These are phyloP conservation scores for Rotaria magnacalcarata DNA, from an alignment of 2,888 invertebrate species.

Conservation along the genomic window DNA sequence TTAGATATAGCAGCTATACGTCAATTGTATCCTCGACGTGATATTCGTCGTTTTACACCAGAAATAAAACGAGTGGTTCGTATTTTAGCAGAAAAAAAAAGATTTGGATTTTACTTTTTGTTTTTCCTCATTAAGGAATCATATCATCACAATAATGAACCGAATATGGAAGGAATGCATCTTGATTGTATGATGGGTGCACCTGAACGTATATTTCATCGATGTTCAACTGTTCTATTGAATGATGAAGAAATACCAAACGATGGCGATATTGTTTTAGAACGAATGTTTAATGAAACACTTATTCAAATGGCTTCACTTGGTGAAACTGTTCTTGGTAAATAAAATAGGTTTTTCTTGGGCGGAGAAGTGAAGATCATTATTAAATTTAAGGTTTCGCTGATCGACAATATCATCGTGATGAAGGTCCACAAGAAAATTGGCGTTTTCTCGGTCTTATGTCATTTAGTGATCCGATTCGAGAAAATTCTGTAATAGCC, in stretches of 20 bases:
- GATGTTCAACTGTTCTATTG: neutral
- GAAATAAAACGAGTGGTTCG: slow-evolving; percentile 9
- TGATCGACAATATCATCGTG: slow-evolving; percentile 27
- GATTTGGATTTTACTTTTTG: too few species aligned
- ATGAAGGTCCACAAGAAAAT: neutral
- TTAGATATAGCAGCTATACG: neutral
- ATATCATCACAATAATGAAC: neutral
- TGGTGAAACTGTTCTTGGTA: slow-evolving; percentile 27
- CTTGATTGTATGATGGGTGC: slow-evolving; percentile 36
- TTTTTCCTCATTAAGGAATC: neutral
- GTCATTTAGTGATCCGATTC: slow-evolving; percentile 26
- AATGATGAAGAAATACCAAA: slow-evolving; percentile 2
- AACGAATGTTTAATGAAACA: neutral
- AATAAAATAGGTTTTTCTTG: neutral
- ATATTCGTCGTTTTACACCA: slow-evolving; percentile 10
- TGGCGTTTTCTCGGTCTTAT: slow-evolving; percentile 31
- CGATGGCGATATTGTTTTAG: neutral
- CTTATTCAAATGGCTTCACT: slow-evolving; percentile 29
- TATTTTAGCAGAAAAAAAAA: neutral
- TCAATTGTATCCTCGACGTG: neutral
- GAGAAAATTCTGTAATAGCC: slow-evolving; percentile 17
- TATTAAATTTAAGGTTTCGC: neutral
- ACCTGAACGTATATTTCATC: slow-evolving; percentile 27
- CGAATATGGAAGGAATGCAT: neutral
- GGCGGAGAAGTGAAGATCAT: too few species aligned